Percentiles rank a stretch among this genome's conserved stretches.
phyloP scores from a whole-genome alignment of 2,888 invertebrate species.

The Ptilodon capucinus region DNA sequence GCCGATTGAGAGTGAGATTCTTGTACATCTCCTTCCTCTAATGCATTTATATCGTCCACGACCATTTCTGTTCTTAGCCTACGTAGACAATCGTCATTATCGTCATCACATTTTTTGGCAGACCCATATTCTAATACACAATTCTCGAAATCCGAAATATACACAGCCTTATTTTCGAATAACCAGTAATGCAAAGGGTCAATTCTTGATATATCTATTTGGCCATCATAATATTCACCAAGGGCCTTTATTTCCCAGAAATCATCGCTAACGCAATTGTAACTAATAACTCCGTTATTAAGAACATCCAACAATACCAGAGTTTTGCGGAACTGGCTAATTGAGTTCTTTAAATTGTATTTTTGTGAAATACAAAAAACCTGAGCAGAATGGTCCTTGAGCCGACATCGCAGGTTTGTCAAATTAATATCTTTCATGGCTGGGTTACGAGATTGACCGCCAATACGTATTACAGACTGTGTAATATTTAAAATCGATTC shows the following conservation, averaged over 20 bases:
- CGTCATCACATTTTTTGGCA: conserved; percentile 9
- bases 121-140: conserved; percentile 23
- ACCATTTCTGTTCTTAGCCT: conserved; percentile 38
- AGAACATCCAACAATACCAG: conserved; percentile 46
- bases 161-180: conserved; percentile 40
- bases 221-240: conserved; percentile 26
- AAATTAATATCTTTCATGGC: conserved; percentile 63
- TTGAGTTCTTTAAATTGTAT: conserved; percentile 29
- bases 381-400: conserved; percentile 10
- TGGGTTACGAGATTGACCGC: conserved; percentile 85
- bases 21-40: conserved; percentile 10
- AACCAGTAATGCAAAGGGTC: conserved; percentile 55
- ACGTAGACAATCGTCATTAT: conserved; percentile 31
- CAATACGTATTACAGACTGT: conserved; percentile 85
- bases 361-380: conserved; percentile 42
- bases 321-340: conserved; percentile 37
- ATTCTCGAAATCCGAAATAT: conserved; percentile 19
- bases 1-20: conserved; percentile 5
- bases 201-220: background rate
- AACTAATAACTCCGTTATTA: conserved; percentile 46
- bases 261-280: conserved; percentile 18
- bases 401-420: conserved; percentile 52
- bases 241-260: conserved; percentile 34
- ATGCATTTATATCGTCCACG: conserved; percentile 45
- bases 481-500: conserved; percentile 85